phyloP scores from a whole-genome alignment of 2,797 vertebrate genomes.

The Microctenopoma lineatum region DNA sequence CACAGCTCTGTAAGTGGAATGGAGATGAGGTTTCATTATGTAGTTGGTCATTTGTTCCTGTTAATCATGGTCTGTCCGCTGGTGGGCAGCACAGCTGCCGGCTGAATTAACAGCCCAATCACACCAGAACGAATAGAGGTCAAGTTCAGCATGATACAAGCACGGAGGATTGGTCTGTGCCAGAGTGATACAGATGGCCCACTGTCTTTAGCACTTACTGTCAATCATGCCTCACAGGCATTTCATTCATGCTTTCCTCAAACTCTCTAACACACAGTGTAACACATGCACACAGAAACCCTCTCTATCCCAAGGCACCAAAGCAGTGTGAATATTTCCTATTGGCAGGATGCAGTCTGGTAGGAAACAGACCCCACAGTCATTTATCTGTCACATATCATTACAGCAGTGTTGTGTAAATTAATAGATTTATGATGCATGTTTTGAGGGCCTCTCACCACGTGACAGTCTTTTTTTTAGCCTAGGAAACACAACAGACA shows the following conservation, averaged over 20 bases:
- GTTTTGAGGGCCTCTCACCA: slow-evolving; percentile 28
- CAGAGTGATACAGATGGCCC: slow-evolving; percentile 56
- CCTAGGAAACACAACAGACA: slow-evolving; percentile 10
- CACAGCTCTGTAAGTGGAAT: slow-evolving; percentile 14
- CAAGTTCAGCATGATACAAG: slow-evolving; percentile 31
- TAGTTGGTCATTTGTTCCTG: slow-evolving; percentile 42
- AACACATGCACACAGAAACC: slow-evolving; percentile 23
- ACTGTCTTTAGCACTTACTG: slow-evolving; percentile 51
- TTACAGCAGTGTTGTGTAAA: slow-evolving; percentile 40
- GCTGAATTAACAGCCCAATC: slow-evolving; percentile 60
- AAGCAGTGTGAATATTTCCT: slow-evolving; percentile 51
- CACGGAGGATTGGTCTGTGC: slow-evolving; percentile 30
- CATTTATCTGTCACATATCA: slow-evolving; percentile 55
- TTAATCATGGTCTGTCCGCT: slow-evolving; percentile 37
- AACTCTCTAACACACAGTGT: slow-evolving; percentile 16
- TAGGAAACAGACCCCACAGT: slow-evolving; percentile 46
- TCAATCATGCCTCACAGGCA: slow-evolving; percentile 48
- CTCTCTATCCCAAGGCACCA: slow-evolving; percentile 38
- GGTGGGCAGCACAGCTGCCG: slow-evolving; percentile 40
- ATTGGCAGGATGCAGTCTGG: slow-evolving; percentile 50
- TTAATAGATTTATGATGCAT: slow-evolving; percentile 34
- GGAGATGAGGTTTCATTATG: slow-evolving; percentile 45
- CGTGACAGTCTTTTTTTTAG: slow-evolving; percentile 23
- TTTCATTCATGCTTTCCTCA: slow-evolving; percentile 29
- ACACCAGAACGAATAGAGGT: slow-evolving; percentile 44